phyloP scores from a whole-genome alignment of 2,113 vertebrate genomes.

The Indri indri region DNA sequence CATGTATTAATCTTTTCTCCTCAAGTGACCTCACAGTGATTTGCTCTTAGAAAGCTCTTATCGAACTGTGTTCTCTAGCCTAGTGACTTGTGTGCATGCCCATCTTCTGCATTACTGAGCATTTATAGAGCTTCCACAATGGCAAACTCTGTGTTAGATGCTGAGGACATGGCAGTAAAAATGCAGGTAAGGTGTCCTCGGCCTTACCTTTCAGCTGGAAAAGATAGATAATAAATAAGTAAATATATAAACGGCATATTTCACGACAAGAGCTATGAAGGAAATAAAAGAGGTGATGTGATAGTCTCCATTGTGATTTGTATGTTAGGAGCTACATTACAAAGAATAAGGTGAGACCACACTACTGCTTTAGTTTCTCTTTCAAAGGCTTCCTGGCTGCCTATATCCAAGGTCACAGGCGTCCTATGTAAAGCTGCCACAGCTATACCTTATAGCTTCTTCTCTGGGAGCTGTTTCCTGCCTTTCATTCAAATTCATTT shows the following conservation, averaged over 20 bases:
- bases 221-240: background rate
- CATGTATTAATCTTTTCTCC: background rate
- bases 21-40: background rate
- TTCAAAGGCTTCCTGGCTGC: background rate
- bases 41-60: background rate
- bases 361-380: background rate
- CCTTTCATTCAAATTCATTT: background rate
- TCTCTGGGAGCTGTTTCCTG: background rate
- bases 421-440: background rate
- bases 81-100: background rate
- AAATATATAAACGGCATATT: background rate
- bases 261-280: background rate
- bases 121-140: background rate
- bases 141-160: background rate
- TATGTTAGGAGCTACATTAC: background rate
- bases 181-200: background rate
- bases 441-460: accelerated
- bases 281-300: background rate
- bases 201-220: background rate
- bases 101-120: background rate
- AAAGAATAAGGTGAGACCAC: background rate
- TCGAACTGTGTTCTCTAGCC: background rate
- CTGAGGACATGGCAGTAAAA: background rate
- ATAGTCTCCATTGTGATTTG: background rate
- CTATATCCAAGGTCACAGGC: background rate